Evolutionary conservation across 2,797 vertebrate genomes (phyloP), one percentile per base, ranked within the genome.

Genomic region (Cuculus canorus): DNA sequence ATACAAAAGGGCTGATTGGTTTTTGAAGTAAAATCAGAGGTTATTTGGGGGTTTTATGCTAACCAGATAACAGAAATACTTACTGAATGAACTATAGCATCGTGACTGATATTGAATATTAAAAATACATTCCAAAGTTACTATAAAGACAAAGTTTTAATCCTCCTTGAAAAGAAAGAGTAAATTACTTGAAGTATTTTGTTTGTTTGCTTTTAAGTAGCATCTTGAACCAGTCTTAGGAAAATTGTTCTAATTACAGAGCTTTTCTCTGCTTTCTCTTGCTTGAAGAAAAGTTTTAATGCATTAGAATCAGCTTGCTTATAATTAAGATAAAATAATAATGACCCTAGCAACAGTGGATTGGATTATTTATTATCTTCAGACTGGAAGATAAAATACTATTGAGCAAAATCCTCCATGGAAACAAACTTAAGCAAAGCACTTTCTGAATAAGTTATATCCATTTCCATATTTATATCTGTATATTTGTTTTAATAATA

Each of bases 301-400:
- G 11, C 27, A 70, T 65, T 90, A 54, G 63, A 91, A 85, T 78
- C 4, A 82, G 24, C 33, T 89, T 92, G 68, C 53, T 86, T 21
- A 66, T 94, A 95, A 95, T 90, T 94, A 94, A 93, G 80, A 90
- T 79, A 90, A 93, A 96, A 83, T 57, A 76, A 90, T 82, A 86
- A 93, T 76, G 56, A 12, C 33, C 32, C 71, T 35, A 79, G 80
- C 32, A 91, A 68, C 15, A 90, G 15, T 0, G 5, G 92, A 95
- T 91, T 91, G 39, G 70, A 66, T 88, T 94, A 89, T 90, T 93
- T 0, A 71, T 77, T 91, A 66, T 86, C 39, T 92, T 83, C 52
- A 82, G 43, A 56, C 10, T 60, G 59, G 66, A 96, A 90, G 82
- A 96, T 50, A 84, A 92, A 90, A 27, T 86, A 64, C 43, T n/a